Evolutionary conservation across 2,888 invertebrate species (phyloP).

Genomic region (Eugnorisma glareosa): DNA sequence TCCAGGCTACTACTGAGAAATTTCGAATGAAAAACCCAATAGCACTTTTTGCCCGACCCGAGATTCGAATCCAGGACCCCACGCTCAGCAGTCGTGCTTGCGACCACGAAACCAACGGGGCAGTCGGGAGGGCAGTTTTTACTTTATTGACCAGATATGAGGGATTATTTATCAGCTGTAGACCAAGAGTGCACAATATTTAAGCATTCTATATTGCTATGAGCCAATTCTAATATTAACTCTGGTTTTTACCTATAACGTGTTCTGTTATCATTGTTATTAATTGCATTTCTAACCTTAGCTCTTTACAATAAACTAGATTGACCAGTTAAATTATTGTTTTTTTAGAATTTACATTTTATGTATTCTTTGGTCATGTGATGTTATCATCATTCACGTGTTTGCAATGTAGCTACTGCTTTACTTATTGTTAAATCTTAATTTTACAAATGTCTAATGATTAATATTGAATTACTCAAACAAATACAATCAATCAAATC

Average conservation of each 20-base stretch:
- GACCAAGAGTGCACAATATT: neutral
- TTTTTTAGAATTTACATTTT: neutral
- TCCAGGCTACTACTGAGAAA: too few relatives aligned
- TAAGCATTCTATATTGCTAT: neutral
- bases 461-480: too few relatives aligned
- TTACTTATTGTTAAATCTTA: neutral
- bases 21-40: too few relatives aligned
- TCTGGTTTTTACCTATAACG: constrained; percentile 11
- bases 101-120: too few relatives aligned
- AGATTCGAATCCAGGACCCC: too few relatives aligned
- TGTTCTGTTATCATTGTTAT: constrained; percentile 14
- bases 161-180: too few relatives aligned
- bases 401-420: neutral
- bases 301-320: constrained; percentile 38
- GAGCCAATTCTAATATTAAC: neutral
- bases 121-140: too few relatives aligned
- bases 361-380: neutral
- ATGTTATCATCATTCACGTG: neutral
- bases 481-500: too few relatives aligned
- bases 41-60: too few relatives aligned
- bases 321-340: constrained; percentile 12
- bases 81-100: too few relatives aligned
- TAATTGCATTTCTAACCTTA: constrained; percentile 45
- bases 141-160: too few relatives aligned
- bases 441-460: too few relatives aligned